These are phyloP conservation scores for Vicugna pacos DNA, from an alignment of 2,113 vertebrate genomes.

Conservation along the genomic window DNA sequence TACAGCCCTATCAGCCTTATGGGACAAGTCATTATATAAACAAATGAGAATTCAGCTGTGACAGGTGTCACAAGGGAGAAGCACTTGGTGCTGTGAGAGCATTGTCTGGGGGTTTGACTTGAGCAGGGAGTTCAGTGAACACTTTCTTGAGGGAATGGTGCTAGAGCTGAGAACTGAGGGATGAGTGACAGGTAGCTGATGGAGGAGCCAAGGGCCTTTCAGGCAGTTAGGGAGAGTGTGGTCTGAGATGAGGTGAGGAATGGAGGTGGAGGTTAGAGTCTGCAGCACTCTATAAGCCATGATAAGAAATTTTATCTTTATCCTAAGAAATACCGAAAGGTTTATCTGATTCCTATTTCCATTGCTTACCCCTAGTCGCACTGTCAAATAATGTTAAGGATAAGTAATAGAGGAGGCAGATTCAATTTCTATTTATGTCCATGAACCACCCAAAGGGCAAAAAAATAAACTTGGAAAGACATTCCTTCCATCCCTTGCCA, in stretches of 20 bases:
- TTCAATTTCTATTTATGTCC: not conserved
- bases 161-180: not conserved
- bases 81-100: not conserved
- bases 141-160: not conserved
- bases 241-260: not conserved
- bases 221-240: not conserved
- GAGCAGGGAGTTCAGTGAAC: no score
- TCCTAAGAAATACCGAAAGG: not conserved
- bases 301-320: not conserved
- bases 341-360: constrained; percentile 20
- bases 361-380: not conserved
- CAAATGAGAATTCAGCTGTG: not conserved
- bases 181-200: not conserved
- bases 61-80: not conserved
- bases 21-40: not conserved
- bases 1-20: not conserved
- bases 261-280: not conserved
- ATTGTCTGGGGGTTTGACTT: not conserved
- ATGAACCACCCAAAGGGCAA: not conserved
- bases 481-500: not conserved
- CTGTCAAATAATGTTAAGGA: constrained; percentile 8
- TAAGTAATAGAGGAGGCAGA: not conserved
- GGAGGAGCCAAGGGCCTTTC: not conserved
- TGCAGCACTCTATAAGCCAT: no score
- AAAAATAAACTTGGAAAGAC: not conserved